phyloP scores from a whole-genome alignment of 2,888 invertebrate genomes.

The Oscheius sp. region DNA sequence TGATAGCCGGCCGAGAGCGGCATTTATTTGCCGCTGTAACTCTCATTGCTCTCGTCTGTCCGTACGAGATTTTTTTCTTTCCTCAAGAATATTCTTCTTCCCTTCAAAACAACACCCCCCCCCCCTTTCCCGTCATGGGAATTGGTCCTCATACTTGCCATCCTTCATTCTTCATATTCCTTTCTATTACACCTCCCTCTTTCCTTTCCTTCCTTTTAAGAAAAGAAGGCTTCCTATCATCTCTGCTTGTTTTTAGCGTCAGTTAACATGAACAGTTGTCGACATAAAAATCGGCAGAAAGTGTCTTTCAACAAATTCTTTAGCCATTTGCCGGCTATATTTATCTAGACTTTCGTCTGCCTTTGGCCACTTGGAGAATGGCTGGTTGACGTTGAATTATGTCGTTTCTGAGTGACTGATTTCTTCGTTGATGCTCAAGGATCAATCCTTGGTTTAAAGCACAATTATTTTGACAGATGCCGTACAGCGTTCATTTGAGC shows the following conservation, averaged over 20 bases:
- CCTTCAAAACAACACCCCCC: not conserved
- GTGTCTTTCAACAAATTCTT: not conserved
- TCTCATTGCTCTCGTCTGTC: conserved; percentile 10
- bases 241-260: not conserved
- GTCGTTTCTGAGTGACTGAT: not conserved
- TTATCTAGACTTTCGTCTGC: not conserved
- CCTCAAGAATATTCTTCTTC: not conserved
- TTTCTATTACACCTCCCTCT: not conserved
- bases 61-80: not conserved
- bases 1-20: conserved; percentile 26
- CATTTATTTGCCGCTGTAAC: conserved; percentile 32
- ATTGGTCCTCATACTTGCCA: not conserved
- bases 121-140: conserved; percentile 2
- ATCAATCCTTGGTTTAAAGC: conserved; percentile 23
- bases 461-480: conserved; percentile 30
- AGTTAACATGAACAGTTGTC: conserved; percentile 5
- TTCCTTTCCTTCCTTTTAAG: not conserved
- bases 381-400: not conserved
- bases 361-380: not conserved
- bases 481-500: conserved; percentile 10
- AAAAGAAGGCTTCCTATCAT: not conserved
- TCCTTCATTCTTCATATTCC: not conserved
- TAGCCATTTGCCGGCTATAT: not conserved
- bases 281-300: not conserved
- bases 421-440: not conserved